Percentiles rank a stretch among this genome's conserved stretches.
Evolutionary conservation across 2,797 vertebrate species (phyloP).

Genomic region (Tapera naevia): DNA sequence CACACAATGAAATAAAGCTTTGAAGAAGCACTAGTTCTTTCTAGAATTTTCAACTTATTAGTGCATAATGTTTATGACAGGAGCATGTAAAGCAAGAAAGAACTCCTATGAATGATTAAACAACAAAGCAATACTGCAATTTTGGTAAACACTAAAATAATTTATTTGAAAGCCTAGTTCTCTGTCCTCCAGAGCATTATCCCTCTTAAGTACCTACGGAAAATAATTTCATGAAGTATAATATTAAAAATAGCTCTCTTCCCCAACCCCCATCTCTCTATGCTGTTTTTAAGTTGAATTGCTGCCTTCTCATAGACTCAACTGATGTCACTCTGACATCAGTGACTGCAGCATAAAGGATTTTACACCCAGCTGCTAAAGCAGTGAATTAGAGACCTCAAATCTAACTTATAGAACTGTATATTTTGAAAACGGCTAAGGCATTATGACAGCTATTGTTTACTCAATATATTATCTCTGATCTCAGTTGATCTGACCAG

Average conservation of each 20-base stretch:
- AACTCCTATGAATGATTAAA: background rate
- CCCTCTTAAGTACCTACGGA: background rate
- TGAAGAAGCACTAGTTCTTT: background rate
- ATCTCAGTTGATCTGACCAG: background rate
- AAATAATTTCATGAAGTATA: background rate
- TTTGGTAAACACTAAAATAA: constrained; percentile 31
- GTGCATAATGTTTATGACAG: background rate
- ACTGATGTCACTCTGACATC: constrained; percentile 33
- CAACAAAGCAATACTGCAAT: background rate
- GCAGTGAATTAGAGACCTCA: background rate
- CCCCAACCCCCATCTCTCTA: background rate
- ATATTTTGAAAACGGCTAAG: background rate
- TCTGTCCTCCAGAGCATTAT: background rate
- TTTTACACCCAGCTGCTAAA: background rate
- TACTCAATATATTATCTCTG: background rate
- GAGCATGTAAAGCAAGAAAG: background rate
- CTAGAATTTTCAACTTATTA: background rate
- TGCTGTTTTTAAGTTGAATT: background rate
- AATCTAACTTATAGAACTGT: background rate
- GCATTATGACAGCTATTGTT: fast-evolving
- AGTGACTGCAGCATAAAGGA: background rate
- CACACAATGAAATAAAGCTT: background rate
- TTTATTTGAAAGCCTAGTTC: constrained; percentile 37
- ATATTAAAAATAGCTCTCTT: background rate
- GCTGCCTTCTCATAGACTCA: background rate